These are phyloP conservation scores for Pachyuromys duprasi DNA, from an alignment of 2,797 vertebrate species.

Conservation along the genomic window DNA sequence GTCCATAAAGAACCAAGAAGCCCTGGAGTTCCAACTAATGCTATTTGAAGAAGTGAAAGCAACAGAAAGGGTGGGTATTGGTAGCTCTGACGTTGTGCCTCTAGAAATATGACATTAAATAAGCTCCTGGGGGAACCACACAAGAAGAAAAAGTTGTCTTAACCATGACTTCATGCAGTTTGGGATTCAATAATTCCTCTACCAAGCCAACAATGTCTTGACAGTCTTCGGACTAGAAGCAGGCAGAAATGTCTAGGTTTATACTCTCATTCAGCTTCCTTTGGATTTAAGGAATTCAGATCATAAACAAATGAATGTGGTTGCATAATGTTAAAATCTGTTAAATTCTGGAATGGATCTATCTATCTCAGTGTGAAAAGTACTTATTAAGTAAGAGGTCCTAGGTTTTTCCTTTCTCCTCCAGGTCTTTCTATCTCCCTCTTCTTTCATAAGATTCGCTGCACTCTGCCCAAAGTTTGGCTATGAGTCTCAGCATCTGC, in stretches of 20 bases:
- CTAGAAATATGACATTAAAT: neutral
- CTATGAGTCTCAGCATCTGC: too few relatives aligned
- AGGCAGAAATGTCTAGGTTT: neutral
- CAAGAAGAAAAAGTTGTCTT: neutral
- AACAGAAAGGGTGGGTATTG: neutral
- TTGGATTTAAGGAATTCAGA: neutral
- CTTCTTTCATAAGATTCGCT: too few relatives aligned
- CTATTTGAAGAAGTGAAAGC: neutral
- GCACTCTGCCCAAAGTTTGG: too few relatives aligned
- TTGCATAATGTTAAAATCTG: neutral
- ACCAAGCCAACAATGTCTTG: neutral
- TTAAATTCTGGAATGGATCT: neutral
- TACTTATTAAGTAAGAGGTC: neutral
- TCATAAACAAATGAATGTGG: neutral
- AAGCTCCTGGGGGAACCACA: neutral
- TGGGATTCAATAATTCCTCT: neutral
- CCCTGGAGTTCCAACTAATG: neutral
- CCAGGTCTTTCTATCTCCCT: too few relatives aligned
- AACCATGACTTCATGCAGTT: neutral
- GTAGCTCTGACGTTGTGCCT: neutral
- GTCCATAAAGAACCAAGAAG: constrained; percentile 22
- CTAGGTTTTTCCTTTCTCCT: neutral
- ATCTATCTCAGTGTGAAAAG: neutral
- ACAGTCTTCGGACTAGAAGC: neutral
- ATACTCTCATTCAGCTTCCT: neutral